These are phyloP conservation scores for Sminthurides bifidus DNA, from an alignment of 1,140 invertebrate genomes.

Conservation along the genomic window DNA sequence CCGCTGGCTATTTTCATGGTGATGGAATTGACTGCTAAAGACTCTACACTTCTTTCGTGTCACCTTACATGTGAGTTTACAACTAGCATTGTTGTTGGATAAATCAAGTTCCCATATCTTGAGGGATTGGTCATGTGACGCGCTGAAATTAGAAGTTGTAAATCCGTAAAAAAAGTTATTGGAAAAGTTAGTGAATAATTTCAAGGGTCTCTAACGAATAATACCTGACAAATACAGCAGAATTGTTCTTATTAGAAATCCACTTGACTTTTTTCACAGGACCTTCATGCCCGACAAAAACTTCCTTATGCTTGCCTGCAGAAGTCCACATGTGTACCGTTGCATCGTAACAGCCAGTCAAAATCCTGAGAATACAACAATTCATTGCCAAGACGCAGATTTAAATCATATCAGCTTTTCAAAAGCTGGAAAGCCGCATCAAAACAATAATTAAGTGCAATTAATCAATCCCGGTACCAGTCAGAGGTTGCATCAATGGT, in stretches of 20 bases:
- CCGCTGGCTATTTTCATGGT: constrained; percentile 67
- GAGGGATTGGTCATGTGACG: constrained; percentile 82
- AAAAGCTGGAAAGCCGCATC: not conserved
- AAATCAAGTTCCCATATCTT: constrained; percentile 84
- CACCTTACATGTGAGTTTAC: constrained; percentile 68
- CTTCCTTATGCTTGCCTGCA: constrained; percentile 68
- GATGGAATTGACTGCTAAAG: constrained; percentile 57
- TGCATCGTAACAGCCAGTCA: constrained; percentile 91
- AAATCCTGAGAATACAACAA: constrained; percentile 48
- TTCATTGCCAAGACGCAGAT: constrained; percentile 5
- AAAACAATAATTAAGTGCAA: constrained; percentile 7
- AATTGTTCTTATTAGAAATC: constrained; percentile 54
- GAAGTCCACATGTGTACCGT: constrained; percentile 77
- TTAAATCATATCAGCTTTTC: constrained; percentile 7
- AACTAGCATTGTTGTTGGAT: constrained; percentile 60
- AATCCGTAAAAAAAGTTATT: constrained; percentile 16
- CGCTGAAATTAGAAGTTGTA: constrained; percentile 45
- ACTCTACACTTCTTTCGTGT: constrained; percentile 78
- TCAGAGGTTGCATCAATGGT: constrained; percentile 59
- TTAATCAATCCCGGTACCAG: constrained; percentile 45
- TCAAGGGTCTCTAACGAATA: constrained; percentile 13
- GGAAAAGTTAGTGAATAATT: constrained; percentile 10
- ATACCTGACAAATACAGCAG: constrained; percentile 61
- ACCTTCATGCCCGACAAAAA: constrained; percentile 71
- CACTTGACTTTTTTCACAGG: constrained; percentile 78